Evolutionary conservation across 2,797 vertebrate species (phyloP), one percentile per base, ranked within the genome.

Genomic region (Anomalospiza imberbis): DNA sequence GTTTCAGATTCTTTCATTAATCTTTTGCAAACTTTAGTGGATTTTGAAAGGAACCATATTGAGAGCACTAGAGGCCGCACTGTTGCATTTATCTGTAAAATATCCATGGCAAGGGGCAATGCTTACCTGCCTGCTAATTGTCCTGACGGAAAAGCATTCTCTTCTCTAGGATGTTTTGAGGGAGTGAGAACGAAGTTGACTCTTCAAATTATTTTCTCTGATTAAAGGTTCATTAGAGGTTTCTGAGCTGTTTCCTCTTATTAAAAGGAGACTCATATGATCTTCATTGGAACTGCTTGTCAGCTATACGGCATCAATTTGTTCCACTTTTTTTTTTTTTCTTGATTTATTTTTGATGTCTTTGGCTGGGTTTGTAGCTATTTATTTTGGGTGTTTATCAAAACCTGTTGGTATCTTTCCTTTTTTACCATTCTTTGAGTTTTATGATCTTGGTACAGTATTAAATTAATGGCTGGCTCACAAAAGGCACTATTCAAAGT

Each of bases 31-130:
- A 96, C 87, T 96, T 95, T 22, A 36, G 92, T 91, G 88, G 70
- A 71, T 95, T 95, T 88, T 96, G 96, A 96, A 94, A 88, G 95
- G 89, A 88, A 95, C 94, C 89, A 93, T 96, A 96, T 88, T 94
- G 95, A 42, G 73, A 81, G 20, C 62, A 83, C 62, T 75, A 8
- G 82, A 86, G 75, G 66, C 92, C 93, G 79, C 67, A 63, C 79
- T 88, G 66, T n/a, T 73, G 61, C 60, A 6, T 53, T 89, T 75
- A 42, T 86, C 91, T 88, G 40, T 61, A 53, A 80, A 78, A 66
- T 45, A 42, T 7, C 48, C 63, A 38, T 4, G 50, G 80, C 55
- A 71, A 86, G 48, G 72, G 62, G 13, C 25, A 53, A 38, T 5
- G 19, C 16, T 48, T 60, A 89, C 87, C 92, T 81, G 66, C 38